Percentiles rank a stretch among this genome's conserved stretches.
These are phyloP conservation scores for Macropus fuliginosus DNA, from an alignment of 2,797 vertebrate genomes.

Conservation along the genomic window DNA sequence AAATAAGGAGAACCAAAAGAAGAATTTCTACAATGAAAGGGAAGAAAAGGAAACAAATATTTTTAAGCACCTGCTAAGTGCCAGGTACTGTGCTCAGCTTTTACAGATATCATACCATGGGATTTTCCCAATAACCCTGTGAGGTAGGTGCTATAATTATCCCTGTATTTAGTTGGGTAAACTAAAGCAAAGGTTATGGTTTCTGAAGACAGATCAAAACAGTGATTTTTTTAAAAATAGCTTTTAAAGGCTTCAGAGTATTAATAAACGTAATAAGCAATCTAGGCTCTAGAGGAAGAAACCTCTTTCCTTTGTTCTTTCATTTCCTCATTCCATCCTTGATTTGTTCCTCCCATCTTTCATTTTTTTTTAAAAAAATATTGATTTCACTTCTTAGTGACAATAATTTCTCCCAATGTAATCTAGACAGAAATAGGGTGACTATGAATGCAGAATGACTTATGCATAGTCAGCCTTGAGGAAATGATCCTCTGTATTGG, in stretches of 20 bases:
- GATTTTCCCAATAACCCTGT: background rate
- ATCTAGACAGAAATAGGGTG: background rate
- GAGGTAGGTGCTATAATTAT: background rate
- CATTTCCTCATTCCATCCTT: too few relatives aligned
- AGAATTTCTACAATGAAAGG: background rate
- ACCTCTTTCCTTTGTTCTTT: background rate
- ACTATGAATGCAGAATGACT: background rate
- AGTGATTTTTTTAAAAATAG: background rate
- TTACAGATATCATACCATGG: background rate
- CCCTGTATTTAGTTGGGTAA: background rate
- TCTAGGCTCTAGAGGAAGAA: background rate
- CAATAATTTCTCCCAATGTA: too few relatives aligned
- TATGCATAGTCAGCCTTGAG: background rate
- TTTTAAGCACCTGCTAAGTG: background rate
- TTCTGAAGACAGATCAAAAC: background rate
- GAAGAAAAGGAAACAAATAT: background rate
- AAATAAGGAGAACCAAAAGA: background rate
- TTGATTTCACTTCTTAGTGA: too few relatives aligned
- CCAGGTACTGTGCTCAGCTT: background rate
- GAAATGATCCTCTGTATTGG: background rate
- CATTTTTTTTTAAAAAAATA: too few relatives aligned
- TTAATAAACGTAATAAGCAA: background rate
- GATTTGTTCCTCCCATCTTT: too few relatives aligned
- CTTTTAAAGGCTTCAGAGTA: background rate
- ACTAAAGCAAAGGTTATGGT: background rate